These are phyloP conservation scores for Oeneis ivallda DNA, from an alignment of 2,888 invertebrate species.

Conservation along the genomic window DNA sequence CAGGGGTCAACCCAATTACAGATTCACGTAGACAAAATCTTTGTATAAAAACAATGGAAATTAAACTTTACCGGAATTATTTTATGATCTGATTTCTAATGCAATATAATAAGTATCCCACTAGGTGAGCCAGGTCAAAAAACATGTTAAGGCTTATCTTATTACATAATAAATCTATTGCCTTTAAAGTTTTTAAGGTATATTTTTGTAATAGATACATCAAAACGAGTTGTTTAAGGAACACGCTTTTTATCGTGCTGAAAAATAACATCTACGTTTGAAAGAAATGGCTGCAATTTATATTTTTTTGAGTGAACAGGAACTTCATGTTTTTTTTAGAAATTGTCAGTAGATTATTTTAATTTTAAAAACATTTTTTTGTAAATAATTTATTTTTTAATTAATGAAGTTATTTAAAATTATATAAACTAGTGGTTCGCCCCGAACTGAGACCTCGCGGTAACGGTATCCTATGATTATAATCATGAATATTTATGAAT, in stretches of 20 bases:
- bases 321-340: too few species aligned
- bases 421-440: too few species aligned
- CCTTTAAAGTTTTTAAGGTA: constrained; percentile 22
- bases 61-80: not conserved
- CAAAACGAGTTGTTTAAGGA: constrained; percentile 3
- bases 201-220: constrained; percentile 22
- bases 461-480: too few species aligned
- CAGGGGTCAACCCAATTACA: constrained; percentile 37
- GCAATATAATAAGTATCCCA: not conserved
- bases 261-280: not conserved
- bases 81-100: constrained; percentile 5
- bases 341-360: too few species aligned
- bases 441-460: too few species aligned
- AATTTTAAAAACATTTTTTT: too few species aligned
- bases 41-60: constrained; percentile 13
- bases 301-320: too few species aligned
- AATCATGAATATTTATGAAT: too few species aligned
- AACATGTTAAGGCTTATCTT: constrained; percentile 26
- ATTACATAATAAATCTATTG: constrained; percentile 24
- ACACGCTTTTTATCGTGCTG: constrained; percentile 1
- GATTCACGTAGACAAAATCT: constrained; percentile 26
- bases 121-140: constrained; percentile 22
- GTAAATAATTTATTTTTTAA: too few species aligned
- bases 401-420: too few species aligned
- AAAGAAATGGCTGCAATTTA: not conserved